These are phyloP conservation scores for Bradynema listronoti DNA, from an alignment of 1,140 invertebrate species.

Conservation along the genomic window DNA sequence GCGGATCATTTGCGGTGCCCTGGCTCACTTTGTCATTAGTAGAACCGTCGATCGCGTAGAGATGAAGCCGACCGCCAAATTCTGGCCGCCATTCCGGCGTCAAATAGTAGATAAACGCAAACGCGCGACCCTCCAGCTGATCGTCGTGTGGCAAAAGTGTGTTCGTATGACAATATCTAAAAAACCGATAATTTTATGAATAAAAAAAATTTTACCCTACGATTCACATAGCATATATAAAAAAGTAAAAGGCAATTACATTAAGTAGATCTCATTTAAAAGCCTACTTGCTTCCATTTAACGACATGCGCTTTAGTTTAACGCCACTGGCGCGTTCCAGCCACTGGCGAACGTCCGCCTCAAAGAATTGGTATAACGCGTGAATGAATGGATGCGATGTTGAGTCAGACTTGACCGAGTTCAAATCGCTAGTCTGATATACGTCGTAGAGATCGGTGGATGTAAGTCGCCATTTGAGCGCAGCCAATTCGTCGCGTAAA, in stretches of 20 bases:
- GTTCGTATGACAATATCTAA: slow-evolving; percentile 8
- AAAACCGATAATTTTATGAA: slow-evolving; percentile 3
- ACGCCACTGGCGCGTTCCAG: slow-evolving; percentile 26
- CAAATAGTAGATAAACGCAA: slow-evolving; percentile 41
- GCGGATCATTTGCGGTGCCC: no score
- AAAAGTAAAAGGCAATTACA: neutral
- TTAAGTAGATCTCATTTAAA: neutral
- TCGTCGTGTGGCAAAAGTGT: slow-evolving; percentile 26
- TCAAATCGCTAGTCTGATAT: slow-evolving; percentile 29
- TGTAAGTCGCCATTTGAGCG: neutral
- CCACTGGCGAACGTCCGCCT: slow-evolving; percentile 24
- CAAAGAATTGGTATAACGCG: slow-evolving; percentile 28
- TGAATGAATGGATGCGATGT: slow-evolving; percentile 25
- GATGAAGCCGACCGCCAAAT: slow-evolving; percentile 33
- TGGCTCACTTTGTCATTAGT: no score
- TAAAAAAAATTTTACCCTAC: neutral
- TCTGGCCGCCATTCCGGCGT: slow-evolving; percentile 20
- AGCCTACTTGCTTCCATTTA: slow-evolving; percentile 35
- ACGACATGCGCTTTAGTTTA: slow-evolving; percentile 27
- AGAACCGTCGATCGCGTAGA: slow-evolving; percentile 30
- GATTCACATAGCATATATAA: neutral
- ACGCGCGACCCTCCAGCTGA: slow-evolving; percentile 29
- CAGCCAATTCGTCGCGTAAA: slow-evolving; percentile 10
- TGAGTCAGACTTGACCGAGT: slow-evolving; percentile 21
- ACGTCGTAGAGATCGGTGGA: slow-evolving; percentile 36